Evolutionary conservation across 2,888 invertebrate genomes (phyloP).

Genomic region (Lycia hirtaria): DNA sequence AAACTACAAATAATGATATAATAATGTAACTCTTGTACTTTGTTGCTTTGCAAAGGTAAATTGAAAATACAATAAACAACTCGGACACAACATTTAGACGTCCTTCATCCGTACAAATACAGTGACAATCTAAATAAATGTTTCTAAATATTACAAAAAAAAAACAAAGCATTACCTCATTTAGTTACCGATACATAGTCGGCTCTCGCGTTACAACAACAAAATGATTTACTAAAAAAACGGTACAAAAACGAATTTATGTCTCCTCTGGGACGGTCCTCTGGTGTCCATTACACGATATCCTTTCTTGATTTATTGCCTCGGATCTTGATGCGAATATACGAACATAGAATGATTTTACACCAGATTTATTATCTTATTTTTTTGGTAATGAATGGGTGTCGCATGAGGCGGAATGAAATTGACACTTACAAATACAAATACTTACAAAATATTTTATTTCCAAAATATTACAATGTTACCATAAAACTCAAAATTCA

Average conservation of each 20-base stretch:
- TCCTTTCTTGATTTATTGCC: constrained; percentile 80
- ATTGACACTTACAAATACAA: too few relatives aligned
- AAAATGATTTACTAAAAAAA: constrained; percentile 76
- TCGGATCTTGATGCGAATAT: constrained; percentile 58
- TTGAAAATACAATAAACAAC: too few relatives aligned
- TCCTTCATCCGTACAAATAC: too few relatives aligned
- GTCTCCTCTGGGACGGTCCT: constrained; percentile 70
- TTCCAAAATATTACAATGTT: too few relatives aligned
- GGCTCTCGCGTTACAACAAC: constrained; percentile 57
- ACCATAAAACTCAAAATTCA: too few relatives aligned
- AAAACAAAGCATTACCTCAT: constrained; percentile 48
- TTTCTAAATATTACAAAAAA: neutral
- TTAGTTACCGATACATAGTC: constrained; percentile 52
- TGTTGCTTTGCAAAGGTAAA: too few relatives aligned
- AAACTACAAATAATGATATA: too few relatives aligned
- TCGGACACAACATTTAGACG: too few relatives aligned
- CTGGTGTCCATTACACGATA: constrained; percentile 81
- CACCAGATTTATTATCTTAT: constrained; percentile 13
- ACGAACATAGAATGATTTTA: constrained; percentile 11
- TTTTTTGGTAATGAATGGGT: constrained; percentile 8
- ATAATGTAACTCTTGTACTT: too few relatives aligned
- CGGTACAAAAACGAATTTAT: constrained; percentile 77
- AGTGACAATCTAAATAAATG: too few relatives aligned
- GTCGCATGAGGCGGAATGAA: neutral
- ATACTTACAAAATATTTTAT: too few relatives aligned